Evolutionary conservation across 2,797 vertebrate genomes (phyloP).

Genomic region (Enoplosus armatus): DNA sequence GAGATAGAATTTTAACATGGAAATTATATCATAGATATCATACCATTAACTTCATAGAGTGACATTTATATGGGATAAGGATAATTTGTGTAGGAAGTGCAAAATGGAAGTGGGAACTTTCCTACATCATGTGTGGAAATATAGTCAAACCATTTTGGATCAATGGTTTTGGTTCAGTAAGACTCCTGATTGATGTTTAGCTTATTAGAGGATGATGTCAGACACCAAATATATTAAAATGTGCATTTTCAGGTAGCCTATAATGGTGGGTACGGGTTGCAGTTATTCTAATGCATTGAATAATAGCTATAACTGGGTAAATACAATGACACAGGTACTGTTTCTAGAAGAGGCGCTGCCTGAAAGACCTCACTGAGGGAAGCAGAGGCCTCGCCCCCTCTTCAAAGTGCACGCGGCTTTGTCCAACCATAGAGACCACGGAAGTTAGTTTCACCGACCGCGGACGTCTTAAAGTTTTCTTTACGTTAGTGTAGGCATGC

Average conservation of each 20-base stretch:
- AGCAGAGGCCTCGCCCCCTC: rapidly evolving
- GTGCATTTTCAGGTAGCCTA: neutral
- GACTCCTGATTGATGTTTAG: neutral
- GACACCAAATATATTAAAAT: neutral
- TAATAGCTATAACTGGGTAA: neutral
- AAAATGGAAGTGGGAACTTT: too few species aligned
- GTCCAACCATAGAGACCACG: neutral
- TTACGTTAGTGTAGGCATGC: neutral
- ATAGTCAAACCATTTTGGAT: neutral
- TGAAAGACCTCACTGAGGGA: neutral
- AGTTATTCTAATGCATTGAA: neutral
- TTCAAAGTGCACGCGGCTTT: neutral
- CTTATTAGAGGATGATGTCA: neutral
- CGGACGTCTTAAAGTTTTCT: neutral
- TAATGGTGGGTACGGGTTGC: neutral
- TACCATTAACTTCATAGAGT: neutral
- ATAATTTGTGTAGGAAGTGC: too few species aligned
- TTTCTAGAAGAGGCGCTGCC: neutral
- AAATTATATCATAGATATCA: neutral
- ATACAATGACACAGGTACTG: neutral
- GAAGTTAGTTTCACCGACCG: neutral
- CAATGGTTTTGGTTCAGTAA: neutral
- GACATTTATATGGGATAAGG: too few species aligned
- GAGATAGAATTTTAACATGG: neutral
- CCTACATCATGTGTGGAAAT: neutral